Evolutionary conservation across 2,797 vertebrate species (phyloP).

Genomic region (Lophotriccus pileatus): DNA sequence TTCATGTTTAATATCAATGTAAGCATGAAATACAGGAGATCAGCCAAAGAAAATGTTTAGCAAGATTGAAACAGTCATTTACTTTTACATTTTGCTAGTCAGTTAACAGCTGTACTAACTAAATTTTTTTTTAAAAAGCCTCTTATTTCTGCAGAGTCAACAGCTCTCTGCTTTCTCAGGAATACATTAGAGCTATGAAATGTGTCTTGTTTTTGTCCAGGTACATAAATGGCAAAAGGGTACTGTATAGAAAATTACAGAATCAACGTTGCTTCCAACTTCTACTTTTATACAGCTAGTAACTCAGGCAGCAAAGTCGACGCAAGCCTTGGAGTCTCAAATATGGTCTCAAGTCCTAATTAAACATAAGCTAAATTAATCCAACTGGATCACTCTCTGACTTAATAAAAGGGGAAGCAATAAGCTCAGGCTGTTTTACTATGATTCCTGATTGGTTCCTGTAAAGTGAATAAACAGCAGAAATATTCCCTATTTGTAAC

Average conservation of each 20-base stretch:
- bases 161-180: background rate
- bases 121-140: background rate
- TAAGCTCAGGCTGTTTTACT: background rate
- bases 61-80: conserved; percentile 21
- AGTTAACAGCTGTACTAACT: background rate
- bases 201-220: background rate
- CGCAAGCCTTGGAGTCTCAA: background rate
- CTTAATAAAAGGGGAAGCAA: background rate
- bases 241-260: background rate
- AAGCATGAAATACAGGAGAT: background rate
- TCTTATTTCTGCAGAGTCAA: conserved; percentile 16
- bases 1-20: background rate
- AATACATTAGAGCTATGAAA: background rate
- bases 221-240: background rate
- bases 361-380: background rate
- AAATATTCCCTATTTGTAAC: background rate
- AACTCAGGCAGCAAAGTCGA: rapidly evolving
- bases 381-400: background rate
- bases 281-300: background rate
- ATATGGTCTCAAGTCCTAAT: background rate
- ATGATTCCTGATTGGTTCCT: background rate
- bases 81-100: background rate
- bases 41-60: conserved; percentile 32
- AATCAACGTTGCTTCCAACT: background rate
- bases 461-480: background rate